These are phyloP conservation scores for Megalurothrips usitatus DNA, from an alignment of 2,888 invertebrate species.

Conservation along the genomic window DNA sequence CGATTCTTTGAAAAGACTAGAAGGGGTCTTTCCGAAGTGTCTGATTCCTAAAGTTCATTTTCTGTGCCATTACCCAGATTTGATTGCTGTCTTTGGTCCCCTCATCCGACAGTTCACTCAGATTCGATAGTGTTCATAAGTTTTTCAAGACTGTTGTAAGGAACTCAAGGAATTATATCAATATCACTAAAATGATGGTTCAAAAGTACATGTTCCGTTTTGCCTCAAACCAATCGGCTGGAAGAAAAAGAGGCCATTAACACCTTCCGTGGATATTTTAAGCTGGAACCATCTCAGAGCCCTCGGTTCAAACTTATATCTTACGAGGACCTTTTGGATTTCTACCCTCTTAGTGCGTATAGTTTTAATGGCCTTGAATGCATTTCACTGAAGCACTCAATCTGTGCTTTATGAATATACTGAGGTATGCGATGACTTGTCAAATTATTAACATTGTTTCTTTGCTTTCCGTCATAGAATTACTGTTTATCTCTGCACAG, in stretches of 20 bases:
- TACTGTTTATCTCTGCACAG: too few relatives aligned
- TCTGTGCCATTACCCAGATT: neutral
- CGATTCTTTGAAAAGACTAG: neutral
- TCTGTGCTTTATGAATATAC: neutral
- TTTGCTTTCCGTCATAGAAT: too few relatives aligned
- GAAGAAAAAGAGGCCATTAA: neutral
- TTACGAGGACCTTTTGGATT: neutral
- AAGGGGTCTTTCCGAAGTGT: neutral
- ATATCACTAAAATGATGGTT: too few relatives aligned
- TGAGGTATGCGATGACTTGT: too few relatives aligned
- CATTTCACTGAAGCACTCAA: neutral
- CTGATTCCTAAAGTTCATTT: neutral
- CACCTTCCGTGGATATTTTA: neutral
- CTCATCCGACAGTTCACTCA: neutral
- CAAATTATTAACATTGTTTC: too few relatives aligned
- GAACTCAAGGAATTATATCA: too few relatives aligned
- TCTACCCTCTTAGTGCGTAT: neutral
- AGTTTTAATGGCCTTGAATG: neutral
- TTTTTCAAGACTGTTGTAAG: too few relatives aligned
- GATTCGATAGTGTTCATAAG: neutral
- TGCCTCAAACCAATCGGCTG: neutral
- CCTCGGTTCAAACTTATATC: neutral
- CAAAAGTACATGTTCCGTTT: neutral
- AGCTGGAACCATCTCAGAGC: neutral
- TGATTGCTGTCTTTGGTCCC: neutral